These are phyloP conservation scores for Agonopterix heracliana DNA, from an alignment of 2,888 invertebrate species.

Conservation along the genomic window DNA sequence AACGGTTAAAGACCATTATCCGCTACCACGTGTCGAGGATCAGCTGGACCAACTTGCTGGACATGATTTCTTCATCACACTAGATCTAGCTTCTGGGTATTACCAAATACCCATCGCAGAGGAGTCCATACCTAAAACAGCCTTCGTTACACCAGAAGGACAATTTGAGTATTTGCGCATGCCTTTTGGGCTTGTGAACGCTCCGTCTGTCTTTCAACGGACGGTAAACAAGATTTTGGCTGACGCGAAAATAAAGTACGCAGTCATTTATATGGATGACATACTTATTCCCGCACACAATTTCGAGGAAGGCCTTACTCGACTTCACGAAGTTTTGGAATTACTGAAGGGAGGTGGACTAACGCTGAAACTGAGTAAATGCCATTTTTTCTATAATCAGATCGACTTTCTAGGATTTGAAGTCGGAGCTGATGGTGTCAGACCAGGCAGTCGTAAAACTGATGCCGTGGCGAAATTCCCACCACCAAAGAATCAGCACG, in stretches of 20 bases:
- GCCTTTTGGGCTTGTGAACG: constrained; percentile 42
- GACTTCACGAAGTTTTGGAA: constrained; percentile 1
- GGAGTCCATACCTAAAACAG: too few relatives aligned
- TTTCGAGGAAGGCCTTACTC: constrained; percentile 10
- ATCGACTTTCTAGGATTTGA: constrained; percentile 24
- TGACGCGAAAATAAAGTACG: constrained; percentile 11
- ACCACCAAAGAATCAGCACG: constrained; percentile 15
- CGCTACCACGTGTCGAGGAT: constrained; percentile 6
- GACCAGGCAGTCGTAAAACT: constrained; percentile 20
- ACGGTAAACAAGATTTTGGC: constrained; percentile 26
- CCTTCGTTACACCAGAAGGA: too few relatives aligned
- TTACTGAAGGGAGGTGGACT: neutral
- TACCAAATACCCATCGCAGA: too few relatives aligned
- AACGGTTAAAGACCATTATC: constrained; percentile 17
- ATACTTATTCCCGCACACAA: constrained; percentile 8
- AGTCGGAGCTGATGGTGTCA: constrained; percentile 15
- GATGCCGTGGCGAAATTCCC: constrained; percentile 19
- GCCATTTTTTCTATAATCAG: constrained; percentile 15
- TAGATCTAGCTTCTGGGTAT: too few relatives aligned
- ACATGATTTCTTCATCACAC: constrained; percentile 8
- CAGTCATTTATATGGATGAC: constrained; percentile 15
- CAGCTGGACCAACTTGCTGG: constrained; percentile 6
- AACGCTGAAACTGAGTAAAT: constrained; percentile 18
- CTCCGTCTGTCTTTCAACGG: constrained; percentile 36
- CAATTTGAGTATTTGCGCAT: constrained; percentile 36